Conservation (phyloP, 2,797 vertebrate genomes). For the Glyptemys insculpta region DNA sequence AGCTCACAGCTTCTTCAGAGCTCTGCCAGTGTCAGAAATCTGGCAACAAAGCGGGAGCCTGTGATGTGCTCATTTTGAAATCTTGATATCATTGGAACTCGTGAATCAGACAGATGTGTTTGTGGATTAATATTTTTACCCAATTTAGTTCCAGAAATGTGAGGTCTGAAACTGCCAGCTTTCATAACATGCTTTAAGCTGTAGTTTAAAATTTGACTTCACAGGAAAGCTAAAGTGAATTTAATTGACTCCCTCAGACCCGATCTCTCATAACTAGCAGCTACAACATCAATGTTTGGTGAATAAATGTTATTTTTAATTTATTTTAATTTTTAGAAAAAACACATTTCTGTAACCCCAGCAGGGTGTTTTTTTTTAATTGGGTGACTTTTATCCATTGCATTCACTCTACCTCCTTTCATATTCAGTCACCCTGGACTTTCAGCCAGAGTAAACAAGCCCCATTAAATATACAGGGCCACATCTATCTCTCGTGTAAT, state of each 20-base stretch:
- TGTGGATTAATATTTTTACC: conserved; percentile 28
- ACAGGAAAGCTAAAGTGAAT: conserved; percentile 57
- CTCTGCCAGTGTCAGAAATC: not conserved
- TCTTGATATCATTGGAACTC: not conserved
- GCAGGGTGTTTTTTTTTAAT: not conserved
- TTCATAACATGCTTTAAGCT: conserved; percentile 30
- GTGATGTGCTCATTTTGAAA: not conserved
- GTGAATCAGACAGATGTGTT: not conserved
- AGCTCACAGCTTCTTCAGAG: not conserved
- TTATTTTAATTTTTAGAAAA: conserved; percentile 51
- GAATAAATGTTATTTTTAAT: conserved; percentile 56
- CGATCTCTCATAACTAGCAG: conserved; percentile 53
- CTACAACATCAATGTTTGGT: conserved; percentile 63
- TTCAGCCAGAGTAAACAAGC: conserved; percentile 40
- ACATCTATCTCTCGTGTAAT: conserved; percentile 21
- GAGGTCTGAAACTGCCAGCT: conserved; percentile 36
- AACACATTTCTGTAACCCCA: conserved; percentile 38
- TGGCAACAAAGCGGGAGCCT: not conserved
- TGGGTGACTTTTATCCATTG: not conserved
- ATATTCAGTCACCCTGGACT: conserved; percentile 39
- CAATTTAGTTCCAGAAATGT: conserved; percentile 17
- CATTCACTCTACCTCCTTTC: not conserved
- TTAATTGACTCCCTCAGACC: conserved; percentile 69
- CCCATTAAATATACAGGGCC: conserved; percentile 14
- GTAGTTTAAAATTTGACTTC: conserved; percentile 45